These are phyloP conservation scores for Meliscaeva auricollis DNA, from an alignment of 2,888 invertebrate species.

Conservation along the genomic window DNA sequence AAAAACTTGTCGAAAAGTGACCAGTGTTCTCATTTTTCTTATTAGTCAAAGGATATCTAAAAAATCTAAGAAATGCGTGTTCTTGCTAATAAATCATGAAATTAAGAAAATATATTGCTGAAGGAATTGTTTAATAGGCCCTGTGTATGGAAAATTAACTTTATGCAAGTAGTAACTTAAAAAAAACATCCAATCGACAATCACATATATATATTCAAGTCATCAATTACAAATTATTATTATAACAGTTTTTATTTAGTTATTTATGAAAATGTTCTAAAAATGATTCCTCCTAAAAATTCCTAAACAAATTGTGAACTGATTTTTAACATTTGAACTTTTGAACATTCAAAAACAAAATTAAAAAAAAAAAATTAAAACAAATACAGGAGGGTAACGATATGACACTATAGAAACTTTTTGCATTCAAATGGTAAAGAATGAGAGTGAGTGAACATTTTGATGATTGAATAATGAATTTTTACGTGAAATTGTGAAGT, in stretches of 20 bases:
- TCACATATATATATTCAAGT: constrained; percentile 3
- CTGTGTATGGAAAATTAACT: no score
- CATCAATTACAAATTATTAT: constrained; percentile 32
- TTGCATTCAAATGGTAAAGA: constrained; percentile 64
- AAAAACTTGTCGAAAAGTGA: no score
- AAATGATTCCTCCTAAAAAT: constrained; percentile 31
- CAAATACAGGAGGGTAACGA: constrained; percentile 31
- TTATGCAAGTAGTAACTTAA: no score
- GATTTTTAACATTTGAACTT: constrained; percentile 25
- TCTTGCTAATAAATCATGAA: no score
- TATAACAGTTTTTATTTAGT: neutral
- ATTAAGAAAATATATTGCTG: no score
- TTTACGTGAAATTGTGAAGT: no score
- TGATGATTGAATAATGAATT: constrained; percentile 56
- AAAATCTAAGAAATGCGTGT: no score
- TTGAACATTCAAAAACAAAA: constrained; percentile 44
- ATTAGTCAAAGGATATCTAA: no score
- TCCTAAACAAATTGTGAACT: constrained; percentile 46
- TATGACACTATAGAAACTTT: constrained; percentile 19
- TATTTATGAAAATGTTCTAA: neutral
- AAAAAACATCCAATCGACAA: constrained; percentile 44
- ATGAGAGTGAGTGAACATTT: constrained; percentile 67
- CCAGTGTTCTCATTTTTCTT: no score
- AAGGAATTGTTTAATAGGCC: no score
- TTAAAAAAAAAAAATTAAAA: neutral